Conservation (phyloP, 2,113 vertebrate species). For the Megalops atlanticus region DNA sequence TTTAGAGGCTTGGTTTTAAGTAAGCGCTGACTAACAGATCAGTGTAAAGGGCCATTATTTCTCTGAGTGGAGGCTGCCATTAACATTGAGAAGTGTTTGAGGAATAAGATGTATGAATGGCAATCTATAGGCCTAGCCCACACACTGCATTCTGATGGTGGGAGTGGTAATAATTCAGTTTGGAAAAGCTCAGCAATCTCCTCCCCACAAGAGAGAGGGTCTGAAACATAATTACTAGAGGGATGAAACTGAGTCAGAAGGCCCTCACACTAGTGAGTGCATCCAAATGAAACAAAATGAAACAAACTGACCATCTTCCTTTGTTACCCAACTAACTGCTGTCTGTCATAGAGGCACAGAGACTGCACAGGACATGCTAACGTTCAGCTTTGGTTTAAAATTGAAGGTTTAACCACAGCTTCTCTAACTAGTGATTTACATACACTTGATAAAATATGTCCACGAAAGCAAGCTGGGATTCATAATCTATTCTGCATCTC, state of each 20-base stretch:
- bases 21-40: not conserved
- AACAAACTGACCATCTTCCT: not conserved
- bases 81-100: not conserved
- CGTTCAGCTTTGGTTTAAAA: not conserved
- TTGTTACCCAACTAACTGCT: not conserved
- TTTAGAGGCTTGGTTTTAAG: not conserved
- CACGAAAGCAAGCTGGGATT: not conserved
- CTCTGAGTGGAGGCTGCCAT: not conserved
- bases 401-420: not conserved
- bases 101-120: not conserved
- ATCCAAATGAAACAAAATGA: not conserved
- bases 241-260: not conserved
- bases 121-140: not conserved
- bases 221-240: not conserved
- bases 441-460: not conserved
- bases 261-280: not conserved
- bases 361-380: not conserved
- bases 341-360: not conserved
- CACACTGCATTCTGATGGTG: not conserved
- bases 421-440: not conserved
- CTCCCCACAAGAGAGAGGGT: not conserved
- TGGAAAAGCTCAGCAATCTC: not conserved
- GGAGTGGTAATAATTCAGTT: slow-evolving; percentile 2
- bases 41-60: not conserved
- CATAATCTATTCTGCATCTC: not conserved